phyloP scores from a whole-genome alignment of 2,113 vertebrate genomes.

The Chaetodon auriga region DNA sequence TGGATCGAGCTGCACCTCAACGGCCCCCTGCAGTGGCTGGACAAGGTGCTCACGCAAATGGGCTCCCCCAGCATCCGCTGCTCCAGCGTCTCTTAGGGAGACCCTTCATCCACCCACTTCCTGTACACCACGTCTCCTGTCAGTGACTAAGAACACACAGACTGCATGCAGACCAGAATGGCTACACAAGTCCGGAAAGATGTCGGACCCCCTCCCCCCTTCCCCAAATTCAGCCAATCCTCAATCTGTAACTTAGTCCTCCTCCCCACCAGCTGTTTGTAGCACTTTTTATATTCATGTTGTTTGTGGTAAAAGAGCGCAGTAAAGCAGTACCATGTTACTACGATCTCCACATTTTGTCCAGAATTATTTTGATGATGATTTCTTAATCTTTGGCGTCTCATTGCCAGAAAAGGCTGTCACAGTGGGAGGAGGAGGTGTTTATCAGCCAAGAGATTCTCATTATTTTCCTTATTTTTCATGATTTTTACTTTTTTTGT shows the following conservation, averaged over 20 bases:
- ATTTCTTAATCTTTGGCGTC: constrained; percentile 40
- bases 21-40: constrained; percentile 97
- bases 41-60: constrained; percentile 99
- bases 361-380: constrained; percentile 48
- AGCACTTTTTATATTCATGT: constrained; percentile 81
- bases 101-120: constrained; percentile 25
- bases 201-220: neutral
- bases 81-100: constrained; percentile 95
- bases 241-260: constrained; percentile 43
- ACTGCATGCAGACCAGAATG: constrained; percentile 41
- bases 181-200: constrained; percentile 35
- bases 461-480: constrained; percentile 35
- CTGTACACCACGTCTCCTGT: constrained; percentile 30
- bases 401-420: constrained; percentile 44
- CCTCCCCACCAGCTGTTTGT: constrained; percentile 66
- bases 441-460: constrained; percentile 40
- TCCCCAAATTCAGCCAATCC: constrained; percentile 47
- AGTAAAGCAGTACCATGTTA: constrained; percentile 71
- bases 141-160: constrained; percentile 59
- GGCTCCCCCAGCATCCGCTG: constrained; percentile 96
- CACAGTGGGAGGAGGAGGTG: constrained; percentile 20
- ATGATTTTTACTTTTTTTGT: constrained; percentile 54
- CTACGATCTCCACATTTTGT: constrained; percentile 52
- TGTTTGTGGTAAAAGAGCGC: constrained; percentile 76
- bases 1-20: constrained; percentile 99